Base-by-base conservation (phyloP, 1,140 invertebrate species). In the Arctopsyche grandis region DNA sequence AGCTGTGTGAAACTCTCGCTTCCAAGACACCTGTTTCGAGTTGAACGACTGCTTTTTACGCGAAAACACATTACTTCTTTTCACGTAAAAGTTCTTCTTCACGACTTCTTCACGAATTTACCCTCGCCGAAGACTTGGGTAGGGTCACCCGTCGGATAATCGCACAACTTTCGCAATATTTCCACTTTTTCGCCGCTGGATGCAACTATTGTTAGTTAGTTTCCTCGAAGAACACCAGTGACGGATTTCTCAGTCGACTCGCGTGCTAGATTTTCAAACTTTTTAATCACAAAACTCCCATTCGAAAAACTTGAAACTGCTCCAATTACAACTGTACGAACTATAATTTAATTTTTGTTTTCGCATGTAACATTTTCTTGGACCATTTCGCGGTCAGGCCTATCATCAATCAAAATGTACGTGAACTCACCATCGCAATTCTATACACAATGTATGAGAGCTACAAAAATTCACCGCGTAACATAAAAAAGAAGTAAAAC, bases 21-120 rank as follows among this genome's bases (percentile, higher is more conserved):
- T 66, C 1, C 5, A 19, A 66, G 24, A 66, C 63, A 66, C 63
- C 63, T 66, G 63, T 66, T 66, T 66, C 63, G 63, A 26, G 56
- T 66, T 52, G 48, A 52, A 52, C 48, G 48, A 52, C 12, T 16
- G 16, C 48, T 52, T 66, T 66, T 66, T 66, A 66, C 24, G 9
- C 22, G 63, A 66, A 66, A 66, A 26, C 63, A 66, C 63, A 66
- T 66, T 66, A 66, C 63, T 66, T 29, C 56, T 60, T 60, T 60
- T 60, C 56, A 60, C 22, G 63, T 24, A 9, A 66, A 66, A 66
- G 19, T 66, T 66, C 9, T 66, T 22, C 63, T 29, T 29, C 22
- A 66, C 63, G 63, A 66, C 63, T 66, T 66, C 22, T 29, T 66
- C 21, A 9, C 24, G 21, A 14, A 26, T 10, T 5, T 66, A 38